Percentiles rank a stretch among this genome's conserved stretches.
Evolutionary conservation across 2,113 vertebrate species (phyloP).

Genomic region (Orthonyx spaldingii): DNA sequence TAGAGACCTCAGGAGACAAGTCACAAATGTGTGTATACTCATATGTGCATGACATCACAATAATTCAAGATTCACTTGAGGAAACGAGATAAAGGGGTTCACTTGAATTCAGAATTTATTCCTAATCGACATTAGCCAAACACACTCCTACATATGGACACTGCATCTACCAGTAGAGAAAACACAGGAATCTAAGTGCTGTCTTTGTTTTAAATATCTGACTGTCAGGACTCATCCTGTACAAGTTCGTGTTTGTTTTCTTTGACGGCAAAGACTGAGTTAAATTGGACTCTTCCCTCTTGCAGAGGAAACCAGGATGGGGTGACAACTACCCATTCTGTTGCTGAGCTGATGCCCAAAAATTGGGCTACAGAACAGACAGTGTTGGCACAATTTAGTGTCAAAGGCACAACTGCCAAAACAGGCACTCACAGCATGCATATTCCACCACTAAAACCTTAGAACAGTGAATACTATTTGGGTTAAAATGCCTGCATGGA

Average conservation of each 20-base stretch:
- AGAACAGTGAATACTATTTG: not conserved
- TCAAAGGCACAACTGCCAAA: not conserved
- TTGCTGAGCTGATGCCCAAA: not conserved
- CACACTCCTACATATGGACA: rapidly evolving
- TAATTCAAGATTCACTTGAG: not conserved
- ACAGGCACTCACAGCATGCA: not conserved
- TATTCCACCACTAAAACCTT: not conserved
- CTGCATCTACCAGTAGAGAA: not conserved
- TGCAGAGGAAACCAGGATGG: not conserved
- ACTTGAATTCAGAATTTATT: not conserved
- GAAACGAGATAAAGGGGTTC: not conserved
- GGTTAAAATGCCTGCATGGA: not conserved
- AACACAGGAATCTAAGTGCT: not conserved
- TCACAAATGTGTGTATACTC: not conserved
- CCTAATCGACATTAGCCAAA: not conserved
- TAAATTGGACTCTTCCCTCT: not conserved
- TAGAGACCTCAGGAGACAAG: not conserved
- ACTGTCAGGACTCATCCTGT: rapidly evolving
- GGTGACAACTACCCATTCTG: not conserved
- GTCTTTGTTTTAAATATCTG: not conserved
- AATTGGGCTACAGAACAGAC: not conserved
- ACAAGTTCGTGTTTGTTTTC: not conserved
- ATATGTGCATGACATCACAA: not conserved
- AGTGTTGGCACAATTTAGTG: not conserved
- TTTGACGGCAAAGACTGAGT: not conserved